Conservation (phyloP, 2,888 invertebrate species). For the Melinaea marsaeus region DNA sequence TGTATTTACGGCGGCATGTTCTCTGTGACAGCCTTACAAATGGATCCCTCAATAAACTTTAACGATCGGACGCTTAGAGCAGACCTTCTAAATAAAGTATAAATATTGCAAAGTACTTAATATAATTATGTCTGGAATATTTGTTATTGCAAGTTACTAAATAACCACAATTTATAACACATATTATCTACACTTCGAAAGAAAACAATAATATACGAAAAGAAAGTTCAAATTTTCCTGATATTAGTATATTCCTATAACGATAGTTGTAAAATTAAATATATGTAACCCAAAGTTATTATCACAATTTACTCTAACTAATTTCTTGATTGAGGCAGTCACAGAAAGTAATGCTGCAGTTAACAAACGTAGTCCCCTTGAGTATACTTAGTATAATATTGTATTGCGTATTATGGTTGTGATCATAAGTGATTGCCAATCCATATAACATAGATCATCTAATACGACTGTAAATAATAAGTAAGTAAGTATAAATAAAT, state of each 20-base stretch:
- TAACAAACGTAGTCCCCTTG: slow-evolving; percentile 33
- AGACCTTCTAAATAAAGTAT: neutral
- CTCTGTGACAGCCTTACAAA: slow-evolving; percentile 26
- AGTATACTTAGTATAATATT: slow-evolving; percentile 42
- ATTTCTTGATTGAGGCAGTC: slow-evolving; percentile 18
- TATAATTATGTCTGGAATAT: no score
- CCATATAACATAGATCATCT: slow-evolving; percentile 57
- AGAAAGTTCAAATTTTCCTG: no score
- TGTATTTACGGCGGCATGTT: slow-evolving; percentile 32
- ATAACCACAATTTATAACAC: no score
- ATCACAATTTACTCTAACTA: no score
- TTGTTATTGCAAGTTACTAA: no score
- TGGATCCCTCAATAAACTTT: slow-evolving; percentile 11
- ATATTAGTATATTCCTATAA: no score
- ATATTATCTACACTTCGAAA: no score
- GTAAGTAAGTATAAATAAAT: slow-evolving; percentile 64
- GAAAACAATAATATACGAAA: no score
- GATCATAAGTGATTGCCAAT: slow-evolving; percentile 74
- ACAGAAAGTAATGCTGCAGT: slow-evolving; percentile 23
- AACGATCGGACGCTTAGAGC: slow-evolving; percentile 18
- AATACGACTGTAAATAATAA: slow-evolving; percentile 59
- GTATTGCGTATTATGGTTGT: slow-evolving; percentile 75
- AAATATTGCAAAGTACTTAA: no score
- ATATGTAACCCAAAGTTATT: no score
- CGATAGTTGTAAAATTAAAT: no score